Conservation (phyloP, 2,113 vertebrate genomes). For the Telmatochromis bifrenatus region DNA sequence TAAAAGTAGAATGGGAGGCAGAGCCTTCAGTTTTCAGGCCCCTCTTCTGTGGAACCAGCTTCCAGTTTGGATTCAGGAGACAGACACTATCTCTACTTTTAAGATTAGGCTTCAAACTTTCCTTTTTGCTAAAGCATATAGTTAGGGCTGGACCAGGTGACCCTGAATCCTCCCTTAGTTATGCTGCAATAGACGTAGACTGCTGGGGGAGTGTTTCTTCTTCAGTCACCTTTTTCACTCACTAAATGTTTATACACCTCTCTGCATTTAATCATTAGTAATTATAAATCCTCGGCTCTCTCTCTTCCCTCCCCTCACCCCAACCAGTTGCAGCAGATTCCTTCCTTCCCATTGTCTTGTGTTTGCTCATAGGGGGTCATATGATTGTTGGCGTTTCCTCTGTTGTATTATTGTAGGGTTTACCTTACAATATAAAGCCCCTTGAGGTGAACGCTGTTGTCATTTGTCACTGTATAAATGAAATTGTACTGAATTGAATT, state of each 20-base stretch:
- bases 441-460: fast-evolving
- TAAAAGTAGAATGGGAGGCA: not conserved
- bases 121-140: not conserved
- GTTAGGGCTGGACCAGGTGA: not conserved
- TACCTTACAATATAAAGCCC: not conserved
- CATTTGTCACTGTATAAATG: not conserved
- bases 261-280: not conserved
- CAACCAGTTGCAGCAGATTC: not conserved
- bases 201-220: not conserved
- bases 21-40: not conserved
- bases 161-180: not conserved
- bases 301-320: not conserved
- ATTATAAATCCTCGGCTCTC: fast-evolving
- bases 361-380: not conserved
- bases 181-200: fast-evolving
- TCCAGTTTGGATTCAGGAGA: not conserved
- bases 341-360: not conserved
- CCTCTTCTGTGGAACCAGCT: not conserved
- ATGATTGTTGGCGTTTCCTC: not conserved
- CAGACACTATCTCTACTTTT: not conserved
- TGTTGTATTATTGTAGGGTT: not conserved
- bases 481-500: not conserved
- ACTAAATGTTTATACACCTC: not conserved
- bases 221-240: not conserved
- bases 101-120: fast-evolving